phyloP scores from a whole-genome alignment of 2,888 invertebrate genomes.

The Parascotia fuliginaria region DNA sequence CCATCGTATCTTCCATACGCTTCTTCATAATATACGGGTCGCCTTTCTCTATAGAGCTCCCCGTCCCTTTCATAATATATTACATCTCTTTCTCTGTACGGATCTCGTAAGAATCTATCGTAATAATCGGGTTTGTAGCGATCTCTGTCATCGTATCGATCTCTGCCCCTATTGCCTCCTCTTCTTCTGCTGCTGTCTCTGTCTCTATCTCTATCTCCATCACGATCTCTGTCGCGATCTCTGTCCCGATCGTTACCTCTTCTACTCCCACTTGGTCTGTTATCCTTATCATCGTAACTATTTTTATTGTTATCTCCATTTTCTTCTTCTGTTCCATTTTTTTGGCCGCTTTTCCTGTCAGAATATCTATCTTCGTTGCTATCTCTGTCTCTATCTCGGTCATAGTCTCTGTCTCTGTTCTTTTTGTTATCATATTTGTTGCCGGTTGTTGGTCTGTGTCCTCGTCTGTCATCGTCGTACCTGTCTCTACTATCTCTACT shows the following conservation, averaged over 20 bases:
- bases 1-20: conserved; percentile 49
- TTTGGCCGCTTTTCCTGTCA: conserved; percentile 54
- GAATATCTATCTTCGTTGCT: conserved; percentile 60
- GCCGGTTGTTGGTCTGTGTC: conserved; percentile 68
- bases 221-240: conserved; percentile 60
- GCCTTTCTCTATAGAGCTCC: conserved; percentile 63
- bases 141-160: conserved; percentile 70
- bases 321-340: conserved; percentile 69
- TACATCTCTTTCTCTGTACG: conserved; percentile 68
- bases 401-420: conserved; percentile 33
- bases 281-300: conserved; percentile 60
- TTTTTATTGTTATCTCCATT: conserved; percentile 62
- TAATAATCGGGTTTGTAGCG: conserved; percentile 77
- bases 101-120: conserved; percentile 73
- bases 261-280: conserved; percentile 55
- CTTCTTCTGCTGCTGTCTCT: conserved; percentile 47
- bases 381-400: conserved; percentile 18
- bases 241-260: conserved; percentile 61
- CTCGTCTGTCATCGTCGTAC: conserved; percentile 53
- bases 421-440: conserved; percentile 67
- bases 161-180: conserved; percentile 50
- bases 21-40: conserved; percentile 69
- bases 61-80: conserved; percentile 63
- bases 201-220: conserved; percentile 64
- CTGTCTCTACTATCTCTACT: conserved; percentile 45